Conservation (phyloP, 2,113 vertebrate species). For the Verasper variegatus region DNA sequence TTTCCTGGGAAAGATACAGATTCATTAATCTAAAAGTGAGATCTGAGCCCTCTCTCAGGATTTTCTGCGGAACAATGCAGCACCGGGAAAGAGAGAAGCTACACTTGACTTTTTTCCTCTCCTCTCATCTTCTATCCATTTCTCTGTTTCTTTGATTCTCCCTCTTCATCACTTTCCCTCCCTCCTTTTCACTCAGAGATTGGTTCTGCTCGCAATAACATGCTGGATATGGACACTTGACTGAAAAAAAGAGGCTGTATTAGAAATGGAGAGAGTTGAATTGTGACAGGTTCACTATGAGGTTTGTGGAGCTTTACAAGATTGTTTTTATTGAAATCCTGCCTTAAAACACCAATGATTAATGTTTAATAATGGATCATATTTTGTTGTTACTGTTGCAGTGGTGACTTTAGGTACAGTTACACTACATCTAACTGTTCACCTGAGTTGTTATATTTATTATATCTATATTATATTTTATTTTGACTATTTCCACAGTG, state of each 20-base stretch:
- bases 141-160: conserved; percentile 31
- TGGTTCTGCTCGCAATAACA: not conserved
- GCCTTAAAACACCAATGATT: not conserved
- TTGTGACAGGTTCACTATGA: not conserved
- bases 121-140: conserved; percentile 8
- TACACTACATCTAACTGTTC: not conserved
- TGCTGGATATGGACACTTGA: not conserved
- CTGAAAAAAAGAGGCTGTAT: not conserved
- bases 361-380: not conserved
- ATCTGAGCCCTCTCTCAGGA: conserved; percentile 31
- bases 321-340: not conserved
- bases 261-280: not conserved
- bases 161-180: not conserved
- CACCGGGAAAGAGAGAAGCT: conserved; percentile 2
- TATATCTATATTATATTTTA: not conserved
- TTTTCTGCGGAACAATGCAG: conserved; percentile 29
- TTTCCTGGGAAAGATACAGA: conserved; percentile 43
- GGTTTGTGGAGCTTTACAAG: not conserved
- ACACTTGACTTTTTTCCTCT: conserved; percentile 21
- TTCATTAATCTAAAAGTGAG: conserved; percentile 61
- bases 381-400: not conserved
- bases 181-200: not conserved
- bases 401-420: not conserved
- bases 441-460: not conserved
- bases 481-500: not conserved